These are phyloP conservation scores for Mamestra configurata DNA, from an alignment of 1,140 invertebrate genomes.

Conservation along the genomic window DNA sequence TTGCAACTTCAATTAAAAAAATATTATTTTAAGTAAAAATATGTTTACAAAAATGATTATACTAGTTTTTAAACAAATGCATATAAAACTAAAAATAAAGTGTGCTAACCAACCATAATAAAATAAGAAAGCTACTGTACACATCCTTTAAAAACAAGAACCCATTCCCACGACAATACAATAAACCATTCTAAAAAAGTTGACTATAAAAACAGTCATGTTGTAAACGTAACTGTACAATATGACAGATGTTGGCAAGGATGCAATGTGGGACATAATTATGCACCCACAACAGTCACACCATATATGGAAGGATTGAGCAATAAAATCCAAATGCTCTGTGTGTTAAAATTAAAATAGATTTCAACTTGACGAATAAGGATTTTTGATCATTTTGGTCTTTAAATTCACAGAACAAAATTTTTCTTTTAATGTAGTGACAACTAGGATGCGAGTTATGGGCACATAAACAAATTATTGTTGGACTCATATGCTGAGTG, in stretches of 20 bases:
- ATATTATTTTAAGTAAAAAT: background rate
- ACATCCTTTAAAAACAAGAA: background rate
- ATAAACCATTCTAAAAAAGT: background rate
- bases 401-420: background rate
- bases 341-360: background rate
- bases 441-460: too few relatives aligned
- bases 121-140: conserved; percentile 5
- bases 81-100: background rate
- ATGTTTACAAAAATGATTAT: too few relatives aligned
- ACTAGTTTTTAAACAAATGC: too few relatives aligned
- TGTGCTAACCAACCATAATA: background rate
- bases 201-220: background rate
- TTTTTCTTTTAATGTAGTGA: too few relatives aligned
- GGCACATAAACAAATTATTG: too few relatives aligned
- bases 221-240: conserved; percentile 12
- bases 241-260: conserved; percentile 24
- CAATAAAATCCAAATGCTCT: conserved; percentile 8
- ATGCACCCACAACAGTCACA: background rate
- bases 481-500: too few relatives aligned
- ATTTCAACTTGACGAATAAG: background rate
- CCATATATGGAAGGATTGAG: conserved; percentile 12
- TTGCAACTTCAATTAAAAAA: too few relatives aligned
- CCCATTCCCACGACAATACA: background rate
- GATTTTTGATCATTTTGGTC: background rate
- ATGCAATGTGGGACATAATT: conserved; percentile 48